These are phyloP conservation scores for Drosophila virilis DNA, from an alignment of 1,140 invertebrate genomes.

Conservation along the genomic window DNA sequence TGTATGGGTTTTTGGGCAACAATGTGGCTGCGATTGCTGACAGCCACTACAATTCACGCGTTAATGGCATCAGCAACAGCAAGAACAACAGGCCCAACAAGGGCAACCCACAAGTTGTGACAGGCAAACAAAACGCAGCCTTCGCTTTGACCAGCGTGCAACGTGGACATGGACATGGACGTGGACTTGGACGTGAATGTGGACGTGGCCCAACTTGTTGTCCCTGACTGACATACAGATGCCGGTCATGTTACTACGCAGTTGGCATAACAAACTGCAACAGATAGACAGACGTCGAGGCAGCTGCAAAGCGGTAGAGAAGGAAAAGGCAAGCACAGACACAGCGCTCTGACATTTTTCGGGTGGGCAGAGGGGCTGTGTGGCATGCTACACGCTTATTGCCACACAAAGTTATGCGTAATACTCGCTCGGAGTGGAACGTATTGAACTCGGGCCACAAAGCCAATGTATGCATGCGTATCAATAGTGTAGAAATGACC, in stretches of 20 bases:
- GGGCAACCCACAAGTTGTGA: slow-evolving; percentile 44
- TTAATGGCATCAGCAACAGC: slow-evolving; percentile 41
- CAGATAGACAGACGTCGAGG: slow-evolving; percentile 3
- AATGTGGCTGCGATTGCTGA: slow-evolving; percentile 43
- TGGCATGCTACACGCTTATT: slow-evolving; percentile 23
- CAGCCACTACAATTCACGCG: slow-evolving; percentile 57
- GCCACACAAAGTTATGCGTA: slow-evolving; percentile 37
- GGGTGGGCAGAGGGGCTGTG: neutral
- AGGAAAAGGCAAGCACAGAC: slow-evolving; percentile 3
- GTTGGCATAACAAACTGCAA: slow-evolving; percentile 44
- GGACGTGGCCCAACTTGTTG: slow-evolving; percentile 40
- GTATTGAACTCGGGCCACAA: neutral
- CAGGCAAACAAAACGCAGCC: slow-evolving; percentile 57
- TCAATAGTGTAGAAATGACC: slow-evolving; percentile 14
- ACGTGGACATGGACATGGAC: slow-evolving; percentile 13
- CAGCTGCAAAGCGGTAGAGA: neutral
- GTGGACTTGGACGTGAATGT: too few relatives aligned
- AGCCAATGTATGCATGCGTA: slow-evolving; percentile 15
- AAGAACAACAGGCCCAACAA: slow-evolving; percentile 21
- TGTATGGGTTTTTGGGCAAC: slow-evolving; percentile 17
- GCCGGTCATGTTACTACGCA: slow-evolving; percentile 45
- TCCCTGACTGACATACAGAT: slow-evolving; percentile 47
- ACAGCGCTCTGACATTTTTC: slow-evolving; percentile 9
- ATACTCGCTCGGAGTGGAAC: slow-evolving; percentile 9
- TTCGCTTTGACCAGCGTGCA: slow-evolving; percentile 37